Evolutionary conservation across 2,888 invertebrate species (phyloP).

Genomic region (Hypomecis punctinalis): DNA sequence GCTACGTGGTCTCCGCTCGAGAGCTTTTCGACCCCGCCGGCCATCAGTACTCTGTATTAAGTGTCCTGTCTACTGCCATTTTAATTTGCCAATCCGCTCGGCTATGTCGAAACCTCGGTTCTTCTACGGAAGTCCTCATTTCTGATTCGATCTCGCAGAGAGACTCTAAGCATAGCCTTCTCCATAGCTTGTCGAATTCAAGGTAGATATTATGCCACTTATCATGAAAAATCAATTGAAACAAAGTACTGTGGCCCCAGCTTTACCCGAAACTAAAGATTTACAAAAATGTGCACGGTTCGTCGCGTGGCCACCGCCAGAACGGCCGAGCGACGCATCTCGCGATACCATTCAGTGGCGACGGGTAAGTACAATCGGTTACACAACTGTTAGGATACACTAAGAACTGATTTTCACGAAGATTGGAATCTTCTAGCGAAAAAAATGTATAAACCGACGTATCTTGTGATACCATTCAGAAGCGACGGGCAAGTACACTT

Average conservation of each 20-base stretch:
- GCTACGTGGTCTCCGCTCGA: too few relatives aligned
- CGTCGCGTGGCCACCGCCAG: conserved; percentile 67
- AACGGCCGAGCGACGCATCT: conserved; percentile 60
- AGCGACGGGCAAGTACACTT: conserved; percentile 31
- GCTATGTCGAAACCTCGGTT: too few relatives aligned
- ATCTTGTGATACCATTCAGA: conserved; percentile 53
- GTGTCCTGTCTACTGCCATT: too few relatives aligned
- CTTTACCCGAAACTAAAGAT: conserved; percentile 64
- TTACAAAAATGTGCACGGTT: conserved; percentile 73
- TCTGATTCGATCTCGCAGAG: too few relatives aligned
- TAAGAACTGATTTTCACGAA: neutral
- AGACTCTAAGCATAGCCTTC: too few relatives aligned
- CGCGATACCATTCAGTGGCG: conserved; percentile 50
- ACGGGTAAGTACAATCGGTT: conserved; percentile 26
- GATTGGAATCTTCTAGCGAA: too few relatives aligned
- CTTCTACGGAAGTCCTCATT: too few relatives aligned
- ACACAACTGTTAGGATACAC: conserved; percentile 4
- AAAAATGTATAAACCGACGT: conserved; percentile 34
- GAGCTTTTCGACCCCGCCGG: too few relatives aligned
- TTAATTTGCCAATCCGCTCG: too few relatives aligned
- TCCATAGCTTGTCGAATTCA: too few relatives aligned
- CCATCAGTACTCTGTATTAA: too few relatives aligned
- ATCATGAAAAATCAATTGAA: conserved; percentile 6
- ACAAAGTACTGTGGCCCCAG: conserved; percentile 45
- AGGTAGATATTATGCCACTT: neutral